Percentiles rank a stretch among this genome's conserved stretches.
phyloP scores from a whole-genome alignment of 2,888 invertebrate species.

The Hemithea aestivaria region DNA sequence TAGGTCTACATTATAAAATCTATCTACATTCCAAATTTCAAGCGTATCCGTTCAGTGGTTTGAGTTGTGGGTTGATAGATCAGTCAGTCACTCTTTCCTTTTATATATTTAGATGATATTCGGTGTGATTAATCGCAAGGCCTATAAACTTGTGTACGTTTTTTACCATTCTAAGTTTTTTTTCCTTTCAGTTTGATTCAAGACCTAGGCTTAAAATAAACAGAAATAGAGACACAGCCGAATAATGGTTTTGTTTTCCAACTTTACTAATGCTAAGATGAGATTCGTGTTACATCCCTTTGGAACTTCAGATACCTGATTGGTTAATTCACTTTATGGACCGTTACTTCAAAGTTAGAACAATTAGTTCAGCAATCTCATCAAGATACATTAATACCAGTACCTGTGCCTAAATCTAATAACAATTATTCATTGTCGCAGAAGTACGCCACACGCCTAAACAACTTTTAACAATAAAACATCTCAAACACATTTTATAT shows the following conservation, averaged over 20 bases:
- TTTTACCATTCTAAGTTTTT: no score
- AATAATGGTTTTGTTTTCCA: constrained; percentile 4
- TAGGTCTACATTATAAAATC: no score
- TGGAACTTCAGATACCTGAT: constrained; percentile 5
- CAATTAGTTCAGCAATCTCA: constrained; percentile 15
- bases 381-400: constrained; percentile 12
- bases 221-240: background rate
- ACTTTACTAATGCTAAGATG: background rate
- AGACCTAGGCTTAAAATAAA: no score
- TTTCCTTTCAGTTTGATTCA: no score
- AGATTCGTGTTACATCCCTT: constrained; percentile 1
- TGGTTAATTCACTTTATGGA: constrained; percentile 10
- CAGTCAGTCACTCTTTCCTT: no score
- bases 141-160: no score
- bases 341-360: constrained; percentile 10
- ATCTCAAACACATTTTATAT: constrained; percentile 16
- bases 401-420: constrained; percentile 10
- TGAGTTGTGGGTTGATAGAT: no score
- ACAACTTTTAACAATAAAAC: constrained; percentile 17
- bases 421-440: constrained; percentile 17
- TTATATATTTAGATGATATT: no score
- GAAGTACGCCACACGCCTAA: constrained; percentile 10
- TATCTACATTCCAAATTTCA: no score
- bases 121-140: no score
- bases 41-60: no score